These are phyloP conservation scores for Chionis minor DNA, from an alignment of 2,113 vertebrate genomes.

Conservation along the genomic window DNA sequence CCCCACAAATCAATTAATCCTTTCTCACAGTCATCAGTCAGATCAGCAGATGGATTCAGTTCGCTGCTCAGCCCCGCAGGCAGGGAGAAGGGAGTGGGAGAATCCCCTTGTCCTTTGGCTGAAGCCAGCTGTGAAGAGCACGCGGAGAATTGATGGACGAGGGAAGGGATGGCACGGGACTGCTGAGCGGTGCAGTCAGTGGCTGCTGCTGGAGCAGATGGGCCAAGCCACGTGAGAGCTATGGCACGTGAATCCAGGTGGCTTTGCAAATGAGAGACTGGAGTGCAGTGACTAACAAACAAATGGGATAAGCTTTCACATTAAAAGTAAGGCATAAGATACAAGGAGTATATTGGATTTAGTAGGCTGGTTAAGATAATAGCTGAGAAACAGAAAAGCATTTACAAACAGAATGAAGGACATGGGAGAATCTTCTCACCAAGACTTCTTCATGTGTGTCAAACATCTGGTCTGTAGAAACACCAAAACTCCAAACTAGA, in stretches of 20 bases:
- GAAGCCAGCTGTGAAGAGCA: background rate
- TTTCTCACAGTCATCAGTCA: background rate
- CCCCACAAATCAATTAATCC: background rate
- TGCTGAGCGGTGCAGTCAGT: background rate
- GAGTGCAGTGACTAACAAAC: background rate
- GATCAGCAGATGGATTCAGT: background rate
- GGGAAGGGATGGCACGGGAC: background rate
- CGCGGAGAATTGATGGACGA: background rate
- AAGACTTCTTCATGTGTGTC: background rate
- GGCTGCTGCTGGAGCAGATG: slow-evolving; percentile 23
- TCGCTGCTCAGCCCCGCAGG: background rate
- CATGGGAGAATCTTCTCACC: background rate
- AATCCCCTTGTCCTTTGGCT: background rate
- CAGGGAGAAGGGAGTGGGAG: background rate
- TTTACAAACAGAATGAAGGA: background rate
- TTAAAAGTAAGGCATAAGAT: background rate
- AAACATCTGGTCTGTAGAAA: background rate
- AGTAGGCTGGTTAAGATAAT: background rate
- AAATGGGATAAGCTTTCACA: background rate
- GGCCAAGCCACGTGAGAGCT: background rate
- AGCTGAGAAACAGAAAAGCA: background rate
- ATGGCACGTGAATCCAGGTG: background rate
- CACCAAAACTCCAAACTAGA: background rate
- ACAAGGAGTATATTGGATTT: background rate
- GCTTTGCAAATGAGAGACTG: background rate